Percentiles rank a stretch among this genome's conserved stretches.
Evolutionary conservation across 2,888 invertebrate species (phyloP).

Genomic region (Apomyelois bistriatella): DNA sequence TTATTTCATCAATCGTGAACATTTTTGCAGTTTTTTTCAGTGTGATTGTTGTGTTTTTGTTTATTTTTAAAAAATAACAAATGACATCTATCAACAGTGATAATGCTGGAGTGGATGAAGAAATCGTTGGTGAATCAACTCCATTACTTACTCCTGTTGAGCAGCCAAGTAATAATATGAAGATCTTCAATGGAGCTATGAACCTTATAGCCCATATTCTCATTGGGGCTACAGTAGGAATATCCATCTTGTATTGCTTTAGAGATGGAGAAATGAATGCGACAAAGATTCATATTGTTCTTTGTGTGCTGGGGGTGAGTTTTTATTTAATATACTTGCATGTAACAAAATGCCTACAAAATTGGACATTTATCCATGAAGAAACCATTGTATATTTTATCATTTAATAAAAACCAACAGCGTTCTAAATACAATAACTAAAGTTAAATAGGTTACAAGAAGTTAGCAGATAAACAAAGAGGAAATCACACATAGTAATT

Average conservation of each 20-base stretch:
- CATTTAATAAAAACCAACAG: too few species aligned
- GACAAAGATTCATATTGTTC: conserved; percentile 45
- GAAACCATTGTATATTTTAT: too few species aligned
- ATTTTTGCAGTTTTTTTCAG: not conserved
- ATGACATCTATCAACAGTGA: not conserved
- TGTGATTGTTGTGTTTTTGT: not conserved
- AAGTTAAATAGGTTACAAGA: too few species aligned
- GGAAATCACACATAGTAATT: too few species aligned
- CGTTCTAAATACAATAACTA: too few species aligned
- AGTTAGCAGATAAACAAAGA: too few species aligned
- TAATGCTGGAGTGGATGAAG: not conserved
- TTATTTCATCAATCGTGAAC: not conserved
- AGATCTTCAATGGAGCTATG: conserved; percentile 42
- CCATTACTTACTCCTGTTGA: not conserved
- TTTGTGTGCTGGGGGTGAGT: conserved; percentile 66
- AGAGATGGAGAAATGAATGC: conserved; percentile 41
- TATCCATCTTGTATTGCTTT: conserved; percentile 40
- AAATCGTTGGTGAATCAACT: not conserved
- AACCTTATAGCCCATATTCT: conserved; percentile 50
- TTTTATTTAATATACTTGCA: not conserved
- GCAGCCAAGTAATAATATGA: conserved; percentile 32
- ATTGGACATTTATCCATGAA: too few species aligned
- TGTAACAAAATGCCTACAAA: too few species aligned
- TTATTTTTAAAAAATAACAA: not conserved
- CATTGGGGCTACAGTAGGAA: conserved; percentile 51